Percentiles rank a stretch among this genome's conserved stretches.
Evolutionary conservation across 2,888 invertebrate species (phyloP).

Genomic region (Hymenopus coronatus): DNA sequence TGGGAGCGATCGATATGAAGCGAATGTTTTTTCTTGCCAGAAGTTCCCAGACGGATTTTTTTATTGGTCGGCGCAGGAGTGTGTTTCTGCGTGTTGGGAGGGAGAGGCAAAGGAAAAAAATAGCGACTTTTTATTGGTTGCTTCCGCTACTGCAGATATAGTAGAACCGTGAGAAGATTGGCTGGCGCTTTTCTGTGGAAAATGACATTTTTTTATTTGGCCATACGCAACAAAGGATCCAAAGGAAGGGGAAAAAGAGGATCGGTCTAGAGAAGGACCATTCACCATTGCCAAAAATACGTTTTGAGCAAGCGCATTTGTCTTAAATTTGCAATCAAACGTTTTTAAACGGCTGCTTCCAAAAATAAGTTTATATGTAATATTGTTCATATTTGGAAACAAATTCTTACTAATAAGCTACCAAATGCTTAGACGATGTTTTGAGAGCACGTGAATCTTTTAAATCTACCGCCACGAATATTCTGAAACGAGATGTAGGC

Average conservation of each 20-base stretch:
- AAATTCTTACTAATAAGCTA: no score
- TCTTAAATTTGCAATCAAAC: neutral
- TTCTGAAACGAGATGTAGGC: no score
- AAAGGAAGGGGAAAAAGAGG: neutral
- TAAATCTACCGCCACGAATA: no score
- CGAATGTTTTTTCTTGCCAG: neutral
- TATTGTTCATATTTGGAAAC: no score
- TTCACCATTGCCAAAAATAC: neutral
- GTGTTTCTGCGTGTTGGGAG: neutral
- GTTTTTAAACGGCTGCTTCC: no score
- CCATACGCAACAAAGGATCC: neutral
- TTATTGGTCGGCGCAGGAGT: neutral
- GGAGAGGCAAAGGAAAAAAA: neutral
- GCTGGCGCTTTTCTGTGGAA: neutral
- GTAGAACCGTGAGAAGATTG: neutral
- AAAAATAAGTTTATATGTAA: no score
- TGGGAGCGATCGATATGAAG: neutral
- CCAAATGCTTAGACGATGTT: no score
- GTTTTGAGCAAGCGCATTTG: neutral
- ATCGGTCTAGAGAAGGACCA: neutral
- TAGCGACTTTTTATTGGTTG: neutral
- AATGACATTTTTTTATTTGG: neutral
- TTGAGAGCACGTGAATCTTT: no score
- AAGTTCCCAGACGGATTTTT: neutral
- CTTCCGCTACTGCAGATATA: neutral